These are phyloP conservation scores for Mola mola DNA, from an alignment of 2,113 vertebrate species.

Conservation along the genomic window DNA sequence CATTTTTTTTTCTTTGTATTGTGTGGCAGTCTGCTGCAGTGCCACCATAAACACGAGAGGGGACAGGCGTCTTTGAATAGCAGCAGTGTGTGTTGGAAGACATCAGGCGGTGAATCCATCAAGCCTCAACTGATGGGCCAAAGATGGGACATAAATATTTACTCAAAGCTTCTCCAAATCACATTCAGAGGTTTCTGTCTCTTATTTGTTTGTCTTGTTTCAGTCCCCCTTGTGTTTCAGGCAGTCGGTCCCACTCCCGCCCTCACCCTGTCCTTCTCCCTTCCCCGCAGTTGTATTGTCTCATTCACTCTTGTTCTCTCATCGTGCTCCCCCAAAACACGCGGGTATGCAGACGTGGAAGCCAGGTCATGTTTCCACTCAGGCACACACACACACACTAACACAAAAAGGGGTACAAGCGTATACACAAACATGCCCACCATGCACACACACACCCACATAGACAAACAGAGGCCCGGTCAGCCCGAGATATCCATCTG, in stretches of 20 bases:
- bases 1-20: conserved; percentile 60
- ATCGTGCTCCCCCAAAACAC: conserved; percentile 23
- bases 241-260: neutral
- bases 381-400: conserved; percentile 32
- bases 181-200: conserved; percentile 74
- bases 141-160: conserved; percentile 81
- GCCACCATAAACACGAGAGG: conserved; percentile 66
- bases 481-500: conserved; percentile 81
- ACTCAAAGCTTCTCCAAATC: conserved; percentile 74
- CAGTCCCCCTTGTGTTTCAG: conserved; percentile 11
- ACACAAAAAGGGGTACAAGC: conserved; percentile 39
- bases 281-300: neutral
- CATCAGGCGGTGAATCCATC: conserved; percentile 74
- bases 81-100: conserved; percentile 70
- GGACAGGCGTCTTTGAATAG: conserved; percentile 64
- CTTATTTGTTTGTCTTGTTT: conserved; percentile 25
- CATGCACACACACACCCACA: conserved; percentile 24
- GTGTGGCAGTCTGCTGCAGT: conserved; percentile 55
- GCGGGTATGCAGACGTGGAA: conserved; percentile 33
- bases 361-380: conserved; percentile 56
- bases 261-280: neutral
- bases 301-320: conserved; percentile 7
- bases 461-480: conserved; percentile 16
- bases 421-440: conserved; percentile 48
- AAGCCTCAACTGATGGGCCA: conserved; percentile 74